Conservation (phyloP, 2,888 invertebrate genomes). For the Andricus quercusramuli region DNA sequence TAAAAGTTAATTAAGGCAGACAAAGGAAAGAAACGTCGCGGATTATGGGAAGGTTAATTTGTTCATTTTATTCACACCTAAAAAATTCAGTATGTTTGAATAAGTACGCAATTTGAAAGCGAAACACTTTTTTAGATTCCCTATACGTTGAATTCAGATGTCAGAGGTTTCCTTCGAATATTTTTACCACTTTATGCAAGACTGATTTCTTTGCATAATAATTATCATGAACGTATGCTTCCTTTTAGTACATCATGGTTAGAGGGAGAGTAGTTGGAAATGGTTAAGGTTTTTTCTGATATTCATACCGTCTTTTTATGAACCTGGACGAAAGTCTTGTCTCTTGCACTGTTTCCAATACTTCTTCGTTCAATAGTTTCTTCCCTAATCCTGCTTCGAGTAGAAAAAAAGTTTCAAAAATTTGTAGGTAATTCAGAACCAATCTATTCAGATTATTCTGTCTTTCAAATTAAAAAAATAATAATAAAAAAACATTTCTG, state of each 20-base stretch:
- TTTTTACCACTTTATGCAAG: not conserved
- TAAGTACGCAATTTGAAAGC: slow-evolving; percentile 13
- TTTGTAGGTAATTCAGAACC: too few species aligned
- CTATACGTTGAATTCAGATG: not conserved
- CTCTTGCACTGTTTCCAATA: too few species aligned
- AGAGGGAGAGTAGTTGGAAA: not conserved
- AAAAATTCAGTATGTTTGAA: slow-evolving; percentile 21
- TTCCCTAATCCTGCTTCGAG: too few species aligned
- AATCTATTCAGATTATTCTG: too few species aligned
- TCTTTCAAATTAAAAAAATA: too few species aligned
- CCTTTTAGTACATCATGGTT: not conserved
- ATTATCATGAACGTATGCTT: not conserved
- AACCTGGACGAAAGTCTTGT: too few species aligned
- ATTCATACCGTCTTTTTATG: too few species aligned
- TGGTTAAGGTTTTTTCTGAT: too few species aligned
- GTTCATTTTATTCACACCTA: slow-evolving; percentile 15
- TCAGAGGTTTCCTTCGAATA: not conserved
- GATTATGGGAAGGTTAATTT: slow-evolving; percentile 25
- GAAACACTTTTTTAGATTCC: not conserved
- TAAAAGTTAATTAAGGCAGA: slow-evolving; percentile 38
- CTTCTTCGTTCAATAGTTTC: too few species aligned
- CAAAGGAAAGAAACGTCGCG: slow-evolving; percentile 35
- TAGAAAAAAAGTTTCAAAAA: too few species aligned
- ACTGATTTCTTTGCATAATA: not conserved
- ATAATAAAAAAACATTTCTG: too few species aligned